Conservation (phyloP, 2,797 vertebrate species). For the Aythya fuligula region DNA sequence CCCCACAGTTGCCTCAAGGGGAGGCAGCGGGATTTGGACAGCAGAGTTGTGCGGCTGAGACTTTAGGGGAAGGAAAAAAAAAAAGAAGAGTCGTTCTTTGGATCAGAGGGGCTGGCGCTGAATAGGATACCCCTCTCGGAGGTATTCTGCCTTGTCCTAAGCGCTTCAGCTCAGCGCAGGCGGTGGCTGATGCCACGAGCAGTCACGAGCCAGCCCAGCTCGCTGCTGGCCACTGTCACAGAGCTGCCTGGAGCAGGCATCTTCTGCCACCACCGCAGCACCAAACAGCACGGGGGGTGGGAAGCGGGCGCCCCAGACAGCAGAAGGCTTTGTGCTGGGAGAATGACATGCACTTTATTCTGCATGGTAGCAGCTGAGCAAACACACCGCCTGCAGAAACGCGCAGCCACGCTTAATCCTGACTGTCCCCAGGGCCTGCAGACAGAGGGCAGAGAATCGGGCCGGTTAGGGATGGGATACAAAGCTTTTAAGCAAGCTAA, state of each 20-base stretch:
- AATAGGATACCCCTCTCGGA: neutral
- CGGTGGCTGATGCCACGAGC: neutral
- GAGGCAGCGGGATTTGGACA: neutral
- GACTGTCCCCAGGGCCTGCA: neutral
- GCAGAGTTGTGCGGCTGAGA: neutral
- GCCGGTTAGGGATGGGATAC: neutral
- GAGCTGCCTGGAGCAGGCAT: neutral
- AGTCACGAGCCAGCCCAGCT: neutral
- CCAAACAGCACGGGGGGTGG: neutral
- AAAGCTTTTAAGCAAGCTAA: conserved; percentile 9
- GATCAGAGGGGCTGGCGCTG: neutral
- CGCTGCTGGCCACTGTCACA: no score
- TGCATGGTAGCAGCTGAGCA: conserved; percentile 10
- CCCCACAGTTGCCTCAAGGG: neutral
- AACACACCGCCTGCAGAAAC: neutral
- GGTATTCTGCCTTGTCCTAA: neutral
- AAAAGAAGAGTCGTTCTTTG: neutral
- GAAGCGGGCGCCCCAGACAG: neutral
- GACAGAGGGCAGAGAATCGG: neutral
- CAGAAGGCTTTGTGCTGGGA: neutral
- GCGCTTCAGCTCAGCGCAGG: neutral
- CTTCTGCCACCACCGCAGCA: neutral
- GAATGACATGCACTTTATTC: neutral
- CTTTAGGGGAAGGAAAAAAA: neutral
- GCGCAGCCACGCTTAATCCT: neutral